Base-by-base conservation (phyloP, 2,888 invertebrate species). In the Hymenopus coronatus region DNA sequence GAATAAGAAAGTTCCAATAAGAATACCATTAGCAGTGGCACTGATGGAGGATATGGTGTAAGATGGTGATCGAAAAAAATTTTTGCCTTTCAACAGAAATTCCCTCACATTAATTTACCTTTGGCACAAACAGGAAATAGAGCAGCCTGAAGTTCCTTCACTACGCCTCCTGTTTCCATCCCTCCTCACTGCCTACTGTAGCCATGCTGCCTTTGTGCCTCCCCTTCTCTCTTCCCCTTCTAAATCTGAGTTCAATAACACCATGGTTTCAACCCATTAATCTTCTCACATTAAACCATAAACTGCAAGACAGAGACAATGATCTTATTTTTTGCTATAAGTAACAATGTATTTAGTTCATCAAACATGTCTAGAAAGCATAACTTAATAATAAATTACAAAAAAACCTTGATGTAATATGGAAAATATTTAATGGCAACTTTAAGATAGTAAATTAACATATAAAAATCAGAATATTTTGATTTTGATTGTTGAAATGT, bases 101-200 rank as follows among this genome's bases (percentile, higher is more conserved):
- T 28, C 25, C 6, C 54, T 70, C 54, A 70, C 15, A 70, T 70
- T 20, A 81, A 87, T 27, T 86, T 88, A 91, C 91, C 91, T 89
- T 91, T 91, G 25, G 90, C 87, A 83, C 90, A 90, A 70, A 91
- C 90, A 28, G 96, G 96, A 93, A 96, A 96, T 89, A 96, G 93
- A 88, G 95, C 94, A 86, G 96, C 95, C 93, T 96, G 96, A 90
- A 96, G 94, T 89, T 95, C 94, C 93, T 94, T 95, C 82, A 96
- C 96, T 88, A 91, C 89, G 46, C 85, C 89, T 54, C 88, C 89
- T 82, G 90, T 28, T 83, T 90, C 90, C 91, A 91, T 91, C n/a
- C 89, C 90, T 89, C 84, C 28, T 20, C 54, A 20, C 20, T 25
- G 54, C 25, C 54, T 70, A 70, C 82, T 83, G 83, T 30, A 82